Evolutionary conservation across 2,888 invertebrate genomes (phyloP).

Genomic region (Acronicta leporina): DNA sequence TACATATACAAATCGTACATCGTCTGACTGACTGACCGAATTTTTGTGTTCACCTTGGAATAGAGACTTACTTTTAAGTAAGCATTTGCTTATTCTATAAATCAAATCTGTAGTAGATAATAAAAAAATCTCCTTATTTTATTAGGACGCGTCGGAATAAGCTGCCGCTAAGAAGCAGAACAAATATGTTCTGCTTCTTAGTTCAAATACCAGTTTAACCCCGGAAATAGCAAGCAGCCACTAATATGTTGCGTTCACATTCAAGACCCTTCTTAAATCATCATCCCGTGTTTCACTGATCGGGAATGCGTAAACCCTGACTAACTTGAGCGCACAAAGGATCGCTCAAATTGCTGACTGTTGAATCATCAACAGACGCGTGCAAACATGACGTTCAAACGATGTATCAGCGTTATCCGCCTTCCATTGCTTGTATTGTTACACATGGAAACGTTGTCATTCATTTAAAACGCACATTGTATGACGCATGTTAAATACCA

Average conservation of each 20-base stretch:
- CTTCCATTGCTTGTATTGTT: conserved; percentile 44
- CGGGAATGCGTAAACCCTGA: conserved; percentile 70
- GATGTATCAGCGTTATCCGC: conserved; percentile 27
- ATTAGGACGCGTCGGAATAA: conserved; percentile 15
- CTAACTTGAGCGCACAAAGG: conserved; percentile 61
- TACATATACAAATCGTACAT: conserved; percentile 28
- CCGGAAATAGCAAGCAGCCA: conserved; percentile 49
- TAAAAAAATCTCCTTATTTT: background rate
- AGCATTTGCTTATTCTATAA: background rate
- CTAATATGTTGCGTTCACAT: conserved; percentile 51
- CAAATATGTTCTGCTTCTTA: conserved; percentile 38
- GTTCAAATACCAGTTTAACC: conserved; percentile 49
- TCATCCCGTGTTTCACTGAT: conserved; percentile 63
- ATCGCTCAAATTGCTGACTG: conserved; percentile 56
- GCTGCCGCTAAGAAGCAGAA: conserved; percentile 32
- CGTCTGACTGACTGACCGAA: conserved; percentile 9
- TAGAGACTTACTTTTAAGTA: conserved; percentile 9
- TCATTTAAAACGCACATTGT: conserved; percentile 19
- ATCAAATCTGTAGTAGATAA: background rate
- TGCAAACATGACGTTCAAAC: conserved; percentile 46
- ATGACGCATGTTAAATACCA: background rate
- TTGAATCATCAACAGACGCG: conserved; percentile 56
- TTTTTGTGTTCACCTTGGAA: conserved; percentile 21
- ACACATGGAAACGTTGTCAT: conserved; percentile 2
- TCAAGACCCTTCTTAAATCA: conserved; percentile 43